Base-by-base conservation (phyloP, 2,888 invertebrate genomes). In the Cosmia pyralina region DNA sequence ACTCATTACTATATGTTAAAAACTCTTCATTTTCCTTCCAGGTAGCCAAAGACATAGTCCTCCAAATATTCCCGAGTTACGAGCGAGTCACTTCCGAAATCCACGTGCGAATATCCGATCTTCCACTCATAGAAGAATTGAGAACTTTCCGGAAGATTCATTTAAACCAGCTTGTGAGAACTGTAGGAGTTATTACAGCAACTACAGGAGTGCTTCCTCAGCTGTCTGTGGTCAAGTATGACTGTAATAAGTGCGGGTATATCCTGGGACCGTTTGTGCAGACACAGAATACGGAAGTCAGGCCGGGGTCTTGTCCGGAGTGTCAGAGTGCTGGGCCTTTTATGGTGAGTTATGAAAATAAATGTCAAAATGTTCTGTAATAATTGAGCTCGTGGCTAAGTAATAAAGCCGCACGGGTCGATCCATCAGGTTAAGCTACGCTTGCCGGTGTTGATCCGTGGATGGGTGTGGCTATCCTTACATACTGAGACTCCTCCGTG, bases 271-370 rank as follows among this genome's bases (percentile, higher is more conserved):
- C 99, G 0, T 99, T 99, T 92, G 98, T 98, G 22, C 99, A 99
- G 95, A 97, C 98, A 0, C 99, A 99, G 93, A 98, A 98, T 89
- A 96, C 98, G 6, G 99, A 99, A 96, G 98, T 99, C 0, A 98
- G 98, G 89, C 99, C 99, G 0, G 99, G 99, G 0, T 98, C 98
- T 0, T 99, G 99, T 96, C 99, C 99, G 0, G 99, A 99, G 91
- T 99, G 99, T 97, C 99, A 99, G 92, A 99, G 99, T 88, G 96
- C 96, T 72, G 99, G 99, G 1, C 99, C 99, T 0, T 99, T 99
- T 94, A 97, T 98, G 96, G 98, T 98, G 91, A 96, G 94, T 52
- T 8, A 41, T 41, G 38, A 38, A 38, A 38, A 38, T 38, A 38
- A 38, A 41, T 7, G 5, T 38, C 38, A 38, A 38, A 38, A 38